Evolutionary conservation across 2,797 vertebrate species (phyloP).

Genomic region (Tragelaphus eurycerus): DNA sequence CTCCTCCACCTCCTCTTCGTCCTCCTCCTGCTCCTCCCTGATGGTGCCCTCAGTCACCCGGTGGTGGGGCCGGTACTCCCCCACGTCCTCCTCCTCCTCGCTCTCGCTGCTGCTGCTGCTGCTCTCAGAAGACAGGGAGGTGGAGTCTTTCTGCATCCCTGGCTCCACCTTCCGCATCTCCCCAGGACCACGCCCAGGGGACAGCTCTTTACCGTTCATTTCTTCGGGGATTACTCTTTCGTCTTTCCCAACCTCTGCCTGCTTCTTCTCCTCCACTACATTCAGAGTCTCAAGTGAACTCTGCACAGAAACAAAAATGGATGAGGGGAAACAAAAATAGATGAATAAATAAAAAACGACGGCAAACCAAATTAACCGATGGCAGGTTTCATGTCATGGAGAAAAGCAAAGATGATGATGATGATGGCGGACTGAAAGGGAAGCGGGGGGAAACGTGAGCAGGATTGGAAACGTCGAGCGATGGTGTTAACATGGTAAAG

Average conservation of each 20-base stretch:
- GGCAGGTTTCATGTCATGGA: slow-evolving; percentile 82
- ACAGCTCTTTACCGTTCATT: slow-evolving; percentile 84
- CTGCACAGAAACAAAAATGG: slow-evolving; percentile 84
- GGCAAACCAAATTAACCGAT: slow-evolving; percentile 83
- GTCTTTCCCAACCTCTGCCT: slow-evolving; percentile 94
- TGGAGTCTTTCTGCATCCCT: slow-evolving; percentile 82
- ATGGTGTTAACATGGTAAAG: slow-evolving; percentile 78
- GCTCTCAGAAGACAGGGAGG: slow-evolving; percentile 87
- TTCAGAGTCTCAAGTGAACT: slow-evolving; percentile 91
- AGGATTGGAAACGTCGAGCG: slow-evolving; percentile 73
- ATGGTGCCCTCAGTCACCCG: slow-evolving; percentile 86
- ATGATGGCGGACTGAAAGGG: slow-evolving; percentile 83
- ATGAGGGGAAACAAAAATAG: slow-evolving; percentile 81
- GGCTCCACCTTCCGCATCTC: slow-evolving; percentile 81
- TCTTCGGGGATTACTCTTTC: slow-evolving; percentile 92
- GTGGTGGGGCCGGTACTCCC: slow-evolving; percentile 91
- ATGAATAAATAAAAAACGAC: slow-evolving; percentile 88
- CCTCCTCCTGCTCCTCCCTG: slow-evolving; percentile 89
- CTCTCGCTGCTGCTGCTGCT: slow-evolving; percentile 91
- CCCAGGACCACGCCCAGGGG: slow-evolving; percentile 84
- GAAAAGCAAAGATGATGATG: slow-evolving; percentile 79
- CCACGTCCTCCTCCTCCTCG: slow-evolving; percentile 91
- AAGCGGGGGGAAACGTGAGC: slow-evolving; percentile 76
- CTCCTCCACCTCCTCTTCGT: slow-evolving; percentile 79
- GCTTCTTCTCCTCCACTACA: slow-evolving; percentile 90